Percentiles rank a stretch among this genome's conserved stretches.
phyloP scores from a whole-genome alignment of 2,888 invertebrate species.

The Pristionchus mayeri region DNA sequence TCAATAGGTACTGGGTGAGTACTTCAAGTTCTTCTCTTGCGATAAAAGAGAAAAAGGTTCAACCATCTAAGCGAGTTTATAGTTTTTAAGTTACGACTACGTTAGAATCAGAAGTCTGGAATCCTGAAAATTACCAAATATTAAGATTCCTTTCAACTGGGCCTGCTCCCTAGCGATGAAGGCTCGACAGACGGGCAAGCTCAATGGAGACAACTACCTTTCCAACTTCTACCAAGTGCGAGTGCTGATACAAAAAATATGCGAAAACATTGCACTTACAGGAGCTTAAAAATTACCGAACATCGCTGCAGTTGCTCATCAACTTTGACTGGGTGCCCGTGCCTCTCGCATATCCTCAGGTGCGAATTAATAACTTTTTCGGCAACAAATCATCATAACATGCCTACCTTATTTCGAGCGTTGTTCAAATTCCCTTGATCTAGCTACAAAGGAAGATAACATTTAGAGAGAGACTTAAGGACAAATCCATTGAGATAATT shows the following conservation, averaged over 20 bases:
- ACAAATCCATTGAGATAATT: background rate
- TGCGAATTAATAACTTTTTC: background rate
- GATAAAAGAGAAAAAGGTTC: background rate
- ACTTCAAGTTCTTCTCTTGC: background rate
- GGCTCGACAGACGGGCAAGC: slow-evolving; percentile 5
- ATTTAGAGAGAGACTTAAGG: background rate
- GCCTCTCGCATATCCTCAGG: slow-evolving; percentile 64
- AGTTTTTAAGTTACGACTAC: too few species aligned
- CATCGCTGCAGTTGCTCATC: slow-evolving; percentile 57
- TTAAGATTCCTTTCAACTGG: slow-evolving; percentile 68
- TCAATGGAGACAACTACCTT: slow-evolving; percentile 36
- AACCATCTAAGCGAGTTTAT: background rate
- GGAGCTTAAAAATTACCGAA: slow-evolving; percentile 62
- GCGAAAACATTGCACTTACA: background rate
- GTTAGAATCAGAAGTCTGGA: background rate
- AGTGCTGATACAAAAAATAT: background rate
- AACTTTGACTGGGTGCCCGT: slow-evolving; percentile 64
- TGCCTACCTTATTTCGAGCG: background rate
- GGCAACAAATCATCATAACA: background rate
- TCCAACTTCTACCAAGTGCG: slow-evolving; percentile 7
- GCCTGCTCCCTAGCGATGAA: slow-evolving; percentile 55
- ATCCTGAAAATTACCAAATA: background rate
- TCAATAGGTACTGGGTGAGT: slow-evolving; percentile 70
- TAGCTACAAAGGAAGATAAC: background rate
- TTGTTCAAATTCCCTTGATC: background rate